A percentile compares a stretch with the other conserved stretches of the same genome.
phyloP scores from a whole-genome alignment of 2,113 vertebrate species.

The Anseranas semipalmata region DNA sequence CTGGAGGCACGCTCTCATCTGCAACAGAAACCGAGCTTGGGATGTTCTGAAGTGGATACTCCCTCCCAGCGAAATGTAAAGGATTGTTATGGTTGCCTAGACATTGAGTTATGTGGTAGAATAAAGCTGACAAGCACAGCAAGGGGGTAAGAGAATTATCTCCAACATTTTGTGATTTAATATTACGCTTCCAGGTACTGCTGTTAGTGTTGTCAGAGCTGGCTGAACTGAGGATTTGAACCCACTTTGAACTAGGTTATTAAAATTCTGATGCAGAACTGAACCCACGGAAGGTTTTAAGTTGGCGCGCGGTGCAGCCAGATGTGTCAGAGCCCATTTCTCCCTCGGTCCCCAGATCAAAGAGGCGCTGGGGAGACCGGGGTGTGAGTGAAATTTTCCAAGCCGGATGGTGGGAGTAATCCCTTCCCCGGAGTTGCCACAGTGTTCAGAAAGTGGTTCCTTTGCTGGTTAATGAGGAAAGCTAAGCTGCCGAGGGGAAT shows the following conservation, averaged over 20 bases:
- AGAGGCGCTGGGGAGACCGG: constrained; percentile 17
- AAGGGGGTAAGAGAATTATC: constrained; percentile 15
- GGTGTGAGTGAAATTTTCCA: constrained; percentile 38
- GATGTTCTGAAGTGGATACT: background rate
- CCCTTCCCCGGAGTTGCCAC: constrained; percentile 7
- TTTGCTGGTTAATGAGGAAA: constrained; percentile 10
- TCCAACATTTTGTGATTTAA: constrained; percentile 23
- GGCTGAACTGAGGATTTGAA: constrained; percentile 41
- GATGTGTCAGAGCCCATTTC: constrained; percentile 59
- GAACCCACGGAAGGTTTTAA: background rate
- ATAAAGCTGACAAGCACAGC: constrained; percentile 30
- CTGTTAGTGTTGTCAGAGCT: constrained; percentile 52
- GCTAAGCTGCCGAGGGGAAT: background rate
- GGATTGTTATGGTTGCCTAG: background rate
- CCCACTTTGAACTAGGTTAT: constrained; percentile 62
- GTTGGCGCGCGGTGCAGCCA: background rate
- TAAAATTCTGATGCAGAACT: constrained; percentile 53
- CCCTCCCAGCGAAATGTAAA: background rate
- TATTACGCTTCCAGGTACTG: constrained; percentile 36
- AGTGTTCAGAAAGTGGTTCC: constrained; percentile 4
- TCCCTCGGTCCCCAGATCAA: constrained; percentile 49
- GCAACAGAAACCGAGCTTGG: constrained; percentile 37
- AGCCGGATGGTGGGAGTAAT: background rate
- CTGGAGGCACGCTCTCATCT: constrained; percentile 81
- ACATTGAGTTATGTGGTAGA: background rate